Evolutionary conservation across 2,888 invertebrate genomes (phyloP).

Genomic region (Argynnis bischoffii): DNA sequence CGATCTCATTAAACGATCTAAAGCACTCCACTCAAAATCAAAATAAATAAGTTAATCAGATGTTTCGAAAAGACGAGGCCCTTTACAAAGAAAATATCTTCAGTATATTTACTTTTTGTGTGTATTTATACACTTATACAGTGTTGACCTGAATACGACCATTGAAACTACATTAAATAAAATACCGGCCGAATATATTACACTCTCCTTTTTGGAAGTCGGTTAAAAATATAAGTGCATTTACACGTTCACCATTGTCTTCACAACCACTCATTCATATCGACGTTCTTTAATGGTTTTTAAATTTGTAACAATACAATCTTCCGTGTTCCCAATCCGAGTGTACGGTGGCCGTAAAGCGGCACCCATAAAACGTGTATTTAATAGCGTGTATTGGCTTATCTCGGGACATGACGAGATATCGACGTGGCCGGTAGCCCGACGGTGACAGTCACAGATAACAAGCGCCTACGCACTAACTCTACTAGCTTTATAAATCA

Average conservation of each 20-base stretch:
- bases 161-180: too few species aligned
- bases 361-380: conserved; percentile 53
- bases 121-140: too few species aligned
- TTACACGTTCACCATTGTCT: conserved; percentile 1
- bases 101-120: too few species aligned
- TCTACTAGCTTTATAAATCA: conserved; percentile 36
- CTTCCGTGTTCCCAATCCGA: conserved; percentile 34
- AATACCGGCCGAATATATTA: too few species aligned
- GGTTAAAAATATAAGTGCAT: not conserved
- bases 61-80: not conserved
- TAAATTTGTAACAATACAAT: conserved; percentile 30
- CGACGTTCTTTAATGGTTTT: conserved; percentile 24
- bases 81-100: conserved; percentile 8
- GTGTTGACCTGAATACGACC: too few species aligned
- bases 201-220: not conserved
- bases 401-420: conserved; percentile 61
- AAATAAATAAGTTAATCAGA: conserved; percentile 28
- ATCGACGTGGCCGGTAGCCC: conserved; percentile 52
- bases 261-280: conserved; percentile 14
- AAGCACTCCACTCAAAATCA: conserved; percentile 20
- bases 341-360: conserved; percentile 30
- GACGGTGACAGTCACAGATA: conserved; percentile 62
- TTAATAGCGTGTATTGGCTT: conserved; percentile 53
- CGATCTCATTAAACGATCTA: conserved; percentile 25
- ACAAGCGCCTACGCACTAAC: conserved; percentile 49